Percentiles rank a stretch among this genome's conserved stretches.
Conservation (phyloP, 2,113 vertebrate genomes). For the Leuciscus idus region DNA sequence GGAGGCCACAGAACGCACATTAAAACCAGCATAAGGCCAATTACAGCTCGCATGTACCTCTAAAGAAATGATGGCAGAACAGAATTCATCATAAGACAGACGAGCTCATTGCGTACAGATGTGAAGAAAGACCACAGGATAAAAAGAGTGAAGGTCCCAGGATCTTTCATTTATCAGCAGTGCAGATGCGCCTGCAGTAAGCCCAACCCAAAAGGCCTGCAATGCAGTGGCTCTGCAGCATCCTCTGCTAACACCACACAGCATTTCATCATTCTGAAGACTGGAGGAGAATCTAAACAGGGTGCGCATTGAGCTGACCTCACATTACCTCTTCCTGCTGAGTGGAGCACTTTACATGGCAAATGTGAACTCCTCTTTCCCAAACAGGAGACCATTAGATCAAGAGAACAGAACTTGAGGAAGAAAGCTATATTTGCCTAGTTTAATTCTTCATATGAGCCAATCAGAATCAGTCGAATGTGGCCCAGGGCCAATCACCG, state of each 20-base stretch:
- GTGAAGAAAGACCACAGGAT: not conserved
- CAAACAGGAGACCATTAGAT: constrained; percentile 24
- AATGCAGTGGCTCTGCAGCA: constrained; percentile 59
- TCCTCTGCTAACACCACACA: constrained; percentile 12
- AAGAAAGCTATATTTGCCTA: constrained; percentile 7
- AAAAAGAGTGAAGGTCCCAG: not conserved
- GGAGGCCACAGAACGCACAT: not conserved
- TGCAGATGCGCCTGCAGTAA: constrained; percentile 64
- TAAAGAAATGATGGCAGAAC: not conserved
- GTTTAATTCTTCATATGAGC: not conserved
- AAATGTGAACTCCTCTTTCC: constrained; percentile 1
- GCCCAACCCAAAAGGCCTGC: constrained; percentile 57
- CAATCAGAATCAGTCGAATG: constrained; percentile 9
- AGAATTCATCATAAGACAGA: not conserved
- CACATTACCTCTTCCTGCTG: constrained; percentile 34
- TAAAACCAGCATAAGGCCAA: not conserved
- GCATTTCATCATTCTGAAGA: constrained; percentile 9
- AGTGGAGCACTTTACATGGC: constrained; percentile 24
- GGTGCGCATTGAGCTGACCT: constrained; percentile 45
- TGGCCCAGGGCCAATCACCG: not conserved
- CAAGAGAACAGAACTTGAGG: not conserved
- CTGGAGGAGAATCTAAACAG: constrained; percentile 35
- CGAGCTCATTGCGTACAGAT: not conserved
- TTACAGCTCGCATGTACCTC: not conserved
- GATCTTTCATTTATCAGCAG: constrained; percentile 56